These are phyloP conservation scores for Eudasyphora cyanicolor DNA, from an alignment of 2,888 invertebrate genomes.

Conservation along the genomic window DNA sequence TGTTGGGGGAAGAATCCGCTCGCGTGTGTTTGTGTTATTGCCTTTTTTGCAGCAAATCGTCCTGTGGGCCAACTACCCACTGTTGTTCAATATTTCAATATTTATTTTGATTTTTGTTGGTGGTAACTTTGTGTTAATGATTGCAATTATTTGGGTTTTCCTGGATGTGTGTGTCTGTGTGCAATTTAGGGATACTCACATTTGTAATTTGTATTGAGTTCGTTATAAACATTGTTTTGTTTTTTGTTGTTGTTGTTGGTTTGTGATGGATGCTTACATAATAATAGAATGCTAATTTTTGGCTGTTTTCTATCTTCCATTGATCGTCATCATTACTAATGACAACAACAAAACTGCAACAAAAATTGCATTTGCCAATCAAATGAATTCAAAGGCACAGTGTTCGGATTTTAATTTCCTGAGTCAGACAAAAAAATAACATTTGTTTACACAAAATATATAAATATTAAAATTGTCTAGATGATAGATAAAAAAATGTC, in stretches of 20 bases:
- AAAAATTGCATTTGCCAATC: constrained; percentile 50
- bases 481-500: too few relatives aligned
- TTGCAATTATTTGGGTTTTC: constrained; percentile 38
- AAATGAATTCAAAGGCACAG: background rate
- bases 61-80: background rate
- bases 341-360: constrained; percentile 33
- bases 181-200: background rate
- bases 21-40: constrained; percentile 33
- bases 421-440: too few relatives aligned
- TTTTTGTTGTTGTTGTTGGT: constrained; percentile 39
- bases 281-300: constrained; percentile 75
- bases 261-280: constrained; percentile 50
- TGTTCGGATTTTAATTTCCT: too few relatives aligned
- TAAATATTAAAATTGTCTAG: too few relatives aligned
- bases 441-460: too few relatives aligned
- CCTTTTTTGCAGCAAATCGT: constrained; percentile 36
- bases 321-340: constrained; percentile 52
- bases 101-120: constrained; percentile 43
- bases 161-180: constrained; percentile 18
- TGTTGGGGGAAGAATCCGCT: constrained; percentile 34
- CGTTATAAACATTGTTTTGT: constrained; percentile 57
- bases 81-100: constrained; percentile 12
- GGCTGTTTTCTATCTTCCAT: constrained; percentile 46
- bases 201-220: constrained; percentile 62
- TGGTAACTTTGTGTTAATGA: constrained; percentile 51